A percentile compares a stretch with the other conserved stretches of the same genome.
Conservation (phyloP, 2,113 vertebrate species). For the Clupea harengus region DNA sequence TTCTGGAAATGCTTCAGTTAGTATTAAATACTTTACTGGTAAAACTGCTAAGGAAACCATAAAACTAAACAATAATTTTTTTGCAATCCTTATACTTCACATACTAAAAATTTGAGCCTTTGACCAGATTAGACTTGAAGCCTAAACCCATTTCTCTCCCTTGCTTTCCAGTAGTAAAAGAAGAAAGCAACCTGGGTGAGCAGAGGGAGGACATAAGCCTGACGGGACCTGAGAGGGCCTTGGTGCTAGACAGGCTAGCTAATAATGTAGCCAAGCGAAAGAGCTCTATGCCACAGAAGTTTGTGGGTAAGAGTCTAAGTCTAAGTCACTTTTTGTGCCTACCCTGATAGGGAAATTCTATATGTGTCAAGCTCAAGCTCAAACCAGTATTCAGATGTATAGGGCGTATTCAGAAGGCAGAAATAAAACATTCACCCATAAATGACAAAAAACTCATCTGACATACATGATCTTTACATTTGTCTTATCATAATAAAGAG, state of each 20-base stretch:
- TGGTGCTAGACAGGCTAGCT: constrained; percentile 99
- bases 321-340: constrained; percentile 83
- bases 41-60: background rate
- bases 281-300: constrained; percentile 99
- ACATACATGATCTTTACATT: background rate
- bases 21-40: background rate
- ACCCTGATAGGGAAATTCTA: constrained; percentile 31
- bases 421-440: background rate
- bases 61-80: background rate
- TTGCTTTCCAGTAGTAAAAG: constrained; percentile 97
- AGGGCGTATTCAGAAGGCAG: background rate
- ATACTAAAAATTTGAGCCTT: background rate
- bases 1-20: background rate
- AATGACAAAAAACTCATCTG: background rate
- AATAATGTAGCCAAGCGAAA: constrained; percentile 99
- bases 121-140: background rate
- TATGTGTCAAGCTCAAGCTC: constrained; percentile 1
- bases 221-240: constrained; percentile 91
- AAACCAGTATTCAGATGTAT: background rate
- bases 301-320: constrained; percentile 98
- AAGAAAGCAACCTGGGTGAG: constrained; percentile 95
- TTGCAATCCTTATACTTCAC: background rate
- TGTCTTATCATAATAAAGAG: background rate
- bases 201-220: constrained; percentile 98
- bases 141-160: constrained; percentile 68